Evolutionary conservation across 2,888 invertebrate species (phyloP), one percentile per base, ranked within the genome.

Genomic region (Aphrophora alni): DNA sequence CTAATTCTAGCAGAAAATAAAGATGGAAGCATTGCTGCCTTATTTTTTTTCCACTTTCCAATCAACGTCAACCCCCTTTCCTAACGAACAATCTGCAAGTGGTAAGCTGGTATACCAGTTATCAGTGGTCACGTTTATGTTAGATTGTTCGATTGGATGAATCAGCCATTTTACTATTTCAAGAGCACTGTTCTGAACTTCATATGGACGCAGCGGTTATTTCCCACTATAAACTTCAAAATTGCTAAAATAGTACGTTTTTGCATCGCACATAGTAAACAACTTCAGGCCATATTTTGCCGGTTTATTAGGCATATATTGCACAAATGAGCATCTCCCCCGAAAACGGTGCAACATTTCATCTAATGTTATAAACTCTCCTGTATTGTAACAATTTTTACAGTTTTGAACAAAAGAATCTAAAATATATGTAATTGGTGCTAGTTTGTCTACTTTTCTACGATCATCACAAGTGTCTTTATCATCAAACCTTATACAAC

Each of bases 201-300:
- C 24, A 26, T 75, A 79, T 17, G 79, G 79, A 24, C 75, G 75
- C 28, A 68, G 33, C 21, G 71, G 75, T 28, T 80, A 75, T 44
- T 25, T 38, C 17, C 80, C 80, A 44, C 69, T 33, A 26, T 80
- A 80, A 14, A 80, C 80, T 75, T 80, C 76, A 27, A 76, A 69
- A 26, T 80, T 75, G 24, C 75, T 80, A 14, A 26, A 44, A 38
- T 80, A 76, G 44, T 38, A 75, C 2, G 44, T 69, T 76, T 75
- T 75, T 38, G 75, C 25, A 28, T 74, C 70, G n/a, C 26, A 44
- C 7, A 80, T 28, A 28, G 69, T 38, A 38, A 70, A 80, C 10
- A 80, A 27, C 70, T 79, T 79, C 8, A 79, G 33, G 33, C 79
- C 79, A 75, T 79, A 79, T 68, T 73, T 51, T 24, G 77, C 77